Conservation (phyloP, 2,797 vertebrate genomes). For the Gephyroberyx darwinii region DNA sequence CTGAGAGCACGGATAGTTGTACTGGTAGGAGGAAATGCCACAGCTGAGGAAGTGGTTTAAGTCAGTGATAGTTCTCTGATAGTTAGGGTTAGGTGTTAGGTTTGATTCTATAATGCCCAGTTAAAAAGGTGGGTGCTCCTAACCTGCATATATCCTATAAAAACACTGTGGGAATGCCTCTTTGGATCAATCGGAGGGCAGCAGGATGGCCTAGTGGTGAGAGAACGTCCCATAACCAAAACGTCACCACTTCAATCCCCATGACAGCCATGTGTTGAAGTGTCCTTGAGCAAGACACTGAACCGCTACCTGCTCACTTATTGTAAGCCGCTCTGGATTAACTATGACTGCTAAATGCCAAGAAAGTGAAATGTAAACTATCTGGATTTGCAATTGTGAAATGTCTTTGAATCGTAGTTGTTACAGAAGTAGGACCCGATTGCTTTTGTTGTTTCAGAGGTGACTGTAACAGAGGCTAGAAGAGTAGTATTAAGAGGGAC, state of each 20-base stretch:
- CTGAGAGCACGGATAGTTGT: conserved; percentile 15
- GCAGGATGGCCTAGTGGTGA: too few relatives aligned
- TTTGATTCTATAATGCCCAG: neutral
- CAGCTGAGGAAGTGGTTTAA: neutral
- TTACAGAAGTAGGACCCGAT: neutral
- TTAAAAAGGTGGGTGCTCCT: neutral
- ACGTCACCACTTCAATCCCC: too few relatives aligned
- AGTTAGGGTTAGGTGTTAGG: neutral
- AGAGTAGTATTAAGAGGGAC: neutral
- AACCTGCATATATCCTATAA: neutral
- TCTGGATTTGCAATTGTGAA: neutral
- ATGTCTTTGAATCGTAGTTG: neutral
- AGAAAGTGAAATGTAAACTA: too few relatives aligned
- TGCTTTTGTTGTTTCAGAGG: too few relatives aligned
- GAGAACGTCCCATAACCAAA: too few relatives aligned
- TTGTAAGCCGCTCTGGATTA: too few relatives aligned
- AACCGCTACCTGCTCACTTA: too few relatives aligned
- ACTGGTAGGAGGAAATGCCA: conserved; percentile 2
- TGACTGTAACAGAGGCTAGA: too few relatives aligned
- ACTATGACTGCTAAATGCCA: too few relatives aligned
- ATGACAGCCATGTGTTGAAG: too few relatives aligned
- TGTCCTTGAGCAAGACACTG: too few relatives aligned
- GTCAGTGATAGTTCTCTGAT: neutral
- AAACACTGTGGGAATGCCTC: neutral
- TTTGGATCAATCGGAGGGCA: neutral